A percentile compares a stretch with the other conserved stretches of the same genome.
phyloP scores from a whole-genome alignment of 2,797 vertebrate species.

The Hapalemur alaotrensis region DNA sequence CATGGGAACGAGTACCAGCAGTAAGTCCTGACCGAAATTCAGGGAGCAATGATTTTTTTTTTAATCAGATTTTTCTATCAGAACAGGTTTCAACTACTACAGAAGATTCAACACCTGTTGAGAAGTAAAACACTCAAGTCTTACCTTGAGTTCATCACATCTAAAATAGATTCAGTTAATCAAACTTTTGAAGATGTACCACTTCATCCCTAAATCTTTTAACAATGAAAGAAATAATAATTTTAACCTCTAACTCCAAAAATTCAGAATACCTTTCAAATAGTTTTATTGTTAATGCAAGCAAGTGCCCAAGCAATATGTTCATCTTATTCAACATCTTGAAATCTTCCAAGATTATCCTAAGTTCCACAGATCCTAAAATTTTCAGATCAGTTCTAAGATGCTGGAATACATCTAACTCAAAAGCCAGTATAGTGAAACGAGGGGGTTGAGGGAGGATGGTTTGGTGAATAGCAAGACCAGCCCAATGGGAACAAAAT shows the following conservation, averaged over 20 bases:
- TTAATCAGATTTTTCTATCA: not conserved
- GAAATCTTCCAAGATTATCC: not conserved
- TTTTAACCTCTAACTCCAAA: conserved; percentile 38
- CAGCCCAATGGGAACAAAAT: not conserved
- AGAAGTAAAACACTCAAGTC: not conserved
- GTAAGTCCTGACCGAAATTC: not conserved
- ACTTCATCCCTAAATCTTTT: conserved; percentile 3
- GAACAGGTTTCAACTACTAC: not conserved
- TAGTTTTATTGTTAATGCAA: not conserved
- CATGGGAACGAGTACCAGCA: conserved; percentile 30
- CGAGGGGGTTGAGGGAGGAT: too few relatives aligned
- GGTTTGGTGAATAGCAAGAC: not conserved
- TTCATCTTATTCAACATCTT: not conserved
- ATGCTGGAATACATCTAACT: not conserved
- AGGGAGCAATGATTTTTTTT: not conserved
- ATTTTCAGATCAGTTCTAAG: not conserved
- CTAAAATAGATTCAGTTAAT: not conserved
- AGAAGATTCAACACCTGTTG: not conserved
- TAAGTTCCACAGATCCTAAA: not conserved
- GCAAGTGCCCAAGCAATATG: not conserved
- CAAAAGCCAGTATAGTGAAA: not conserved
- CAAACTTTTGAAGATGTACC: not conserved
- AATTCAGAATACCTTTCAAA: conserved; percentile 25
- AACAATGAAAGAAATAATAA: conserved; percentile 17
- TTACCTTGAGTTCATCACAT: not conserved